Percentiles rank a stretch among this genome's conserved stretches.
These are phyloP conservation scores for Tyrannus savana DNA, from an alignment of 2,113 vertebrate genomes.

Conservation along the genomic window DNA sequence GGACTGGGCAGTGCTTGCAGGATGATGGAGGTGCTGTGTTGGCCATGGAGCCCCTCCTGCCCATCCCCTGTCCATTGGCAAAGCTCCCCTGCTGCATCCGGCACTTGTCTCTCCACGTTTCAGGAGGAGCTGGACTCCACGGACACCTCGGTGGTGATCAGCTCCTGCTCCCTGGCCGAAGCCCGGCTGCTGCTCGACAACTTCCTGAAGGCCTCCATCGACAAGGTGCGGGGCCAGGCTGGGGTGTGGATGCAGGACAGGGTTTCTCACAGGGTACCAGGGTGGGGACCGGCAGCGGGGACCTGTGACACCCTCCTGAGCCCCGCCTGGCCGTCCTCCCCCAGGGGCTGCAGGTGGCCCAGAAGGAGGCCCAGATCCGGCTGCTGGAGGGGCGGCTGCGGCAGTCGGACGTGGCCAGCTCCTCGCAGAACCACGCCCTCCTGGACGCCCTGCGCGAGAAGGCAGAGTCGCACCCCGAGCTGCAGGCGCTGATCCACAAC, in stretches of 20 bases:
- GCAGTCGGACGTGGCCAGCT: slow-evolving; percentile 85
- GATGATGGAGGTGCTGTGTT: background rate
- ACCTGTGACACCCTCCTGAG: fast-evolving
- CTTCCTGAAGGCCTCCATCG: slow-evolving; percentile 95
- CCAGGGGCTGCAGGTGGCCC: slow-evolving; percentile 93
- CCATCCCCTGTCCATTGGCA: fast-evolving
- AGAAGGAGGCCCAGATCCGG: slow-evolving; percentile 93
- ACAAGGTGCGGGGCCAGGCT: slow-evolving; percentile 78
- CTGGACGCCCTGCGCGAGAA: slow-evolving; percentile 92
- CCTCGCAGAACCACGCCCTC: slow-evolving; percentile 90
- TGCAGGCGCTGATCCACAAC: slow-evolving; percentile 92
- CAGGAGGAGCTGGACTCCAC: slow-evolving; percentile 97
- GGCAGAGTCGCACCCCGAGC: slow-evolving; percentile 88
- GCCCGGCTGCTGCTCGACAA: slow-evolving; percentile 94
- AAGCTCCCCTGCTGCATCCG: background rate
- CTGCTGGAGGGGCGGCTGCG: slow-evolving; percentile 92
- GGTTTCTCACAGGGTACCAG: background rate
- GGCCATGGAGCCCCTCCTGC: fast-evolving
- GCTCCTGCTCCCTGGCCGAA: slow-evolving; percentile 94
- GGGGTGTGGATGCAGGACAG: fast-evolving
- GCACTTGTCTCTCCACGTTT: fast-evolving
- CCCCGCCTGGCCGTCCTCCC: fast-evolving
- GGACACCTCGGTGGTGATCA: slow-evolving; percentile 97
- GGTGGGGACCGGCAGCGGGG: background rate
- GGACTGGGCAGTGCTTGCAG: background rate